Conservation (phyloP, 2,888 invertebrate genomes). For the Podotricha telesiphe region DNA sequence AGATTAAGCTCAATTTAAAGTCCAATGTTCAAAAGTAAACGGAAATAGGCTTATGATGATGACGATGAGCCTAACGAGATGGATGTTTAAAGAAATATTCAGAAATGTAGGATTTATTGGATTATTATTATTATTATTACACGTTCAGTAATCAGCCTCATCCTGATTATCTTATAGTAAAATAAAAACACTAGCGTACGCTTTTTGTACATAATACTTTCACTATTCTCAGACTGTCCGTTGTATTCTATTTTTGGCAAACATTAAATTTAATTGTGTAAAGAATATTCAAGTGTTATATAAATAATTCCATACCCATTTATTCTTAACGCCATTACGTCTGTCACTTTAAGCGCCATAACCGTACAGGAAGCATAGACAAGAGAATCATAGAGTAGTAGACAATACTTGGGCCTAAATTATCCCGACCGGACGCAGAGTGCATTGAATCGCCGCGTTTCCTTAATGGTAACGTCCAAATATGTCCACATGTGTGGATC, state of each 20-base stretch:
- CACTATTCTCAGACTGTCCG: slow-evolving; percentile 3
- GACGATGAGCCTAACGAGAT: no score
- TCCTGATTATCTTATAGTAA: no score
- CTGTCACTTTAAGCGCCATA: slow-evolving; percentile 40
- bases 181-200: not conserved
- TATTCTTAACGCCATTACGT: slow-evolving; percentile 29
- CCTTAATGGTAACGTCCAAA: slow-evolving; percentile 53
- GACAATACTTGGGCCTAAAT: slow-evolving; percentile 56
- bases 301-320: not conserved
- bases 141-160: no score
- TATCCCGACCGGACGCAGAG: slow-evolving; percentile 64
- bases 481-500: slow-evolving; percentile 48
- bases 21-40: no score
- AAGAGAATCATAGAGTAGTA: slow-evolving; percentile 54
- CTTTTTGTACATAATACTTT: not conserved
- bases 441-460: slow-evolving; percentile 68
- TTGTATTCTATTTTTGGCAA: not conserved
- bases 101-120: no score
- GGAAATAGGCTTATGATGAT: no score
- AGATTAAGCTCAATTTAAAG: no score
- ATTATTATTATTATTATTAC: no score
- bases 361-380: slow-evolving; percentile 64
- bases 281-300: slow-evolving; percentile 1
- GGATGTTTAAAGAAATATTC: no score
- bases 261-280: not conserved